Evolutionary conservation across 2,113 vertebrate species (phyloP).

Genomic region (Microtus oregoni): DNA sequence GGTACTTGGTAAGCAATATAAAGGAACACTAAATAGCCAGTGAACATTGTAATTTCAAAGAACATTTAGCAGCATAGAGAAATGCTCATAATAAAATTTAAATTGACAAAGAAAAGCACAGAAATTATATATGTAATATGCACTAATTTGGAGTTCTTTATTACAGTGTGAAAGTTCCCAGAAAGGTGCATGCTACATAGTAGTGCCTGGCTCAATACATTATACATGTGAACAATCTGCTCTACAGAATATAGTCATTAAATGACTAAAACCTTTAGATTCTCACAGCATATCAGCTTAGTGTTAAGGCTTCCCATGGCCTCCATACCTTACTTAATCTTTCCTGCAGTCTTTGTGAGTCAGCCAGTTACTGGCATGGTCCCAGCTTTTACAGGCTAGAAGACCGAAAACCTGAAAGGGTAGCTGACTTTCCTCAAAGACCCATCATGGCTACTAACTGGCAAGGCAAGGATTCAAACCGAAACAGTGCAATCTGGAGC

Average conservation of each 20-base stretch:
- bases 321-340: neutral
- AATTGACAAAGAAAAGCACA: slow-evolving; percentile 14
- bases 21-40: neutral
- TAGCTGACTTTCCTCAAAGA: neutral
- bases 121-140: slow-evolving; percentile 14
- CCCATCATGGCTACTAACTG: slow-evolving; percentile 5
- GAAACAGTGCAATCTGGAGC: neutral
- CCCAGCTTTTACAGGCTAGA: slow-evolving; percentile 3
- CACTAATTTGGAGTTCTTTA: neutral
- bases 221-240: neutral
- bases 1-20: neutral
- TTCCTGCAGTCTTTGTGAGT: neutral
- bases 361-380: neutral
- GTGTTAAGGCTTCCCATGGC: neutral
- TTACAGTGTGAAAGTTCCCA: neutral
- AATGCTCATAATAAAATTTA: neutral
- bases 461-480: neutral
- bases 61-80: slow-evolving; percentile 13
- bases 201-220: neutral
- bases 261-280: neutral
- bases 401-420: slow-evolving; percentile 11
- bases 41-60: neutral
- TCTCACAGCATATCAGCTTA: neutral
- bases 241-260: neutral
- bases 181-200: neutral